Conservation (phyloP, 2,113 vertebrate genomes). For the Willisornis vidua region DNA sequence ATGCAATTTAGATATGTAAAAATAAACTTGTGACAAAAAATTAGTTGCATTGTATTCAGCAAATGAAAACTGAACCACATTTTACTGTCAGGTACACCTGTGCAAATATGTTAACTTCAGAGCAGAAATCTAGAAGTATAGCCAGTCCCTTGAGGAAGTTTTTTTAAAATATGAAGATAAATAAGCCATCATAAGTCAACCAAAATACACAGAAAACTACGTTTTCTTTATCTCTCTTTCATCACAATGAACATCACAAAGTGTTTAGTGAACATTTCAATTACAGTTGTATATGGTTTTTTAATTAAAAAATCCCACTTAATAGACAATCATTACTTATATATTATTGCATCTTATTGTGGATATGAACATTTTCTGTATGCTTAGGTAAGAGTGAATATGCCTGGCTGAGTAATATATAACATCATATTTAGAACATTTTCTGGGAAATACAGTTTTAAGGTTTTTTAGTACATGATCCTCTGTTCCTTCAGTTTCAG, state of each 20-base stretch:
- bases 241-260: neutral
- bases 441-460: neutral
- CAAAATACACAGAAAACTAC: neutral
- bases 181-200: neutral
- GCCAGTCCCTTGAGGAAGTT: neutral
- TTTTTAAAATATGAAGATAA: neutral
- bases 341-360: neutral
- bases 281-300: neutral
- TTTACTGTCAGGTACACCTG: neutral
- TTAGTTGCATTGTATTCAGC: neutral
- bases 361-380: neutral
- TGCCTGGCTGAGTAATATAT: neutral
- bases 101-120: neutral
- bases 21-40: neutral
- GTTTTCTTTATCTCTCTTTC: neutral
- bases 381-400: neutral
- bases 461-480: neutral
- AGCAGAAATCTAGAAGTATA: neutral
- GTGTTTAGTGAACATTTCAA: accelerated
- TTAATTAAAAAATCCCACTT: neutral
- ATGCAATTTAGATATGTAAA: neutral
- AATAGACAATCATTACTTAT: neutral
- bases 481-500: neutral
- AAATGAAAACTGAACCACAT: neutral
- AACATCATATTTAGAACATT: neutral